Percentiles rank a stretch among this genome's conserved stretches.
phyloP scores from a whole-genome alignment of 1,140 invertebrate species.

The Sycobia sp. region DNA sequence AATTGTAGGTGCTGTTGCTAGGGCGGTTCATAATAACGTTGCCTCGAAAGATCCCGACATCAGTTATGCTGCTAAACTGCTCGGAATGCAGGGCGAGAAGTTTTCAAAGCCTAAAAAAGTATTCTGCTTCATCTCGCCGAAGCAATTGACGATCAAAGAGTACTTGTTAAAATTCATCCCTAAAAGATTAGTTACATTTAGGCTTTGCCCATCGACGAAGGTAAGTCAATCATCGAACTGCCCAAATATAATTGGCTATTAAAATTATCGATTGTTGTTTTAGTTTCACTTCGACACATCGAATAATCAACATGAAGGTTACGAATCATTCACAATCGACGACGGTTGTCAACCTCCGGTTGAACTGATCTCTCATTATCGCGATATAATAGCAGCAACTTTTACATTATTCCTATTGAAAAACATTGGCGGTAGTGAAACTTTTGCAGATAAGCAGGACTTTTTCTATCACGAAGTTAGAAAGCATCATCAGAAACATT shows the following conservation, averaged over 20 bases:
- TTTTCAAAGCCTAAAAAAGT: constrained; percentile 82
- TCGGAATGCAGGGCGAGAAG: constrained; percentile 73
- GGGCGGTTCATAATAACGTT: constrained; percentile 85
- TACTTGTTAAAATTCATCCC: constrained; percentile 91
- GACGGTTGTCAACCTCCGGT: constrained; percentile 89
- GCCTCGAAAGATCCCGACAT: constrained; percentile 82
- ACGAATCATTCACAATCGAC: constrained; percentile 77
- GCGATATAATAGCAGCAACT: constrained; percentile 89
- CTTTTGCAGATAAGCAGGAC: constrained; percentile 93
- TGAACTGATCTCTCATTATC: constrained; percentile 79
- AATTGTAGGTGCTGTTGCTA: constrained; percentile 74
- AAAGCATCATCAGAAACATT: constrained; percentile 82
- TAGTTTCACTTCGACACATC: constrained; percentile 68
- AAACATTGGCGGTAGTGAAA: constrained; percentile 94
- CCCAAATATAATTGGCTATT: not conserved
- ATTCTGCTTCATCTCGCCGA: constrained; percentile 84
- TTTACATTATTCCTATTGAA: constrained; percentile 92
- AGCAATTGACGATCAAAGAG: constrained; percentile 90
- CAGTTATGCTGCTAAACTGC: constrained; percentile 83
- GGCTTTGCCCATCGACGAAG: constrained; percentile 90
- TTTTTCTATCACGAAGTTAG: constrained; percentile 93
- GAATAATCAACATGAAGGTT: constrained; percentile 60
- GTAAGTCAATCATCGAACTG: constrained; percentile 56
- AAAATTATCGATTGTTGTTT: constrained; percentile 37
- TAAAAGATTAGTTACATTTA: constrained; percentile 88